Evolutionary conservation across 53 echinoderm and acorn worm species (phyloP), one percentile per base, ranked within the genome.

Genomic region (Luidia sarsii): DNA sequence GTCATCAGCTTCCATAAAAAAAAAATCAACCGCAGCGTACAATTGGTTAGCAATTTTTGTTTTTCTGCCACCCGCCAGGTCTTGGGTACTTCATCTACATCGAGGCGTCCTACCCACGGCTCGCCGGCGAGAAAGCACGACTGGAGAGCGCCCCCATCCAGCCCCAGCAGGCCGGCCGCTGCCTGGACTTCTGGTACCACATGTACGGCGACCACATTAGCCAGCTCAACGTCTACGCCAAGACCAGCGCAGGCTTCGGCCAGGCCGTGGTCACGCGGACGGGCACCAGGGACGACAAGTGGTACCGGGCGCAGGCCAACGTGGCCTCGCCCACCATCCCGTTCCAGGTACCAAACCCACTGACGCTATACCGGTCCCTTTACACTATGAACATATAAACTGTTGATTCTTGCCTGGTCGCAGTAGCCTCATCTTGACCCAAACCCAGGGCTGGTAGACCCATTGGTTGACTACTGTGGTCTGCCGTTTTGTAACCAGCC

Each of bases 131-230:
- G 9, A 70, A 22, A 11, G 83, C 89, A 5, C 67, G 79, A 4
- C 49, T 89, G 3, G 82, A 57, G 39, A 34, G 69, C 16, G 25
- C 67, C 49, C 59, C 16, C 39, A 7, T 74, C 65, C 79, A 68
- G 0, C 13, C 29, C 71, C 32, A 80, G 34, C 3, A 31, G 14
- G 27, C 67, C 48, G 61, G 33, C 15, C 56, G 66, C 39, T 89
- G 89, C 48, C 24, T 89, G 11, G 75, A 89, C 18, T 89, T 89
- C 70, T 89, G 83, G 83, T 89, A 89, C 59, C 89, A 89, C 68
- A 89, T 89, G 89, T 89, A 83, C 50, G 89, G 89, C 21, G 73
- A 82, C 31, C 50, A 83, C 49, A 59, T 83, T 28, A 51, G 68
- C 48, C 16, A 53, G 16, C 35, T 83, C 46, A 89, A 83, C 51